Evolutionary conservation across 1,140 invertebrate genomes (phyloP).

Genomic region (Ridgeia piscesae): DNA sequence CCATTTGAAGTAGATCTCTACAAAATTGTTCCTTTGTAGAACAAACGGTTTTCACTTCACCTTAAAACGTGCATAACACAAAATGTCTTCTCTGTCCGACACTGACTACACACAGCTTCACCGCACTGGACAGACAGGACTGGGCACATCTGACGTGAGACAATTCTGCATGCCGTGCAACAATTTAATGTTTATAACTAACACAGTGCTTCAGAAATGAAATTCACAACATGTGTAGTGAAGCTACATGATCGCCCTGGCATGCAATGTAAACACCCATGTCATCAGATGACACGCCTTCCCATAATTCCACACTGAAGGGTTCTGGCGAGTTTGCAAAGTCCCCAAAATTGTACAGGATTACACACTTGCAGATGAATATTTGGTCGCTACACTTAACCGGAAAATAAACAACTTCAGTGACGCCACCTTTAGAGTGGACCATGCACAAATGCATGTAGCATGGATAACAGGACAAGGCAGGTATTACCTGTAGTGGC

Average conservation of each 20-base stretch:
- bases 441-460: too few relatives aligned
- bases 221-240: neutral
- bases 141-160: neutral
- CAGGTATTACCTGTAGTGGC: too few relatives aligned
- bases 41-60: neutral
- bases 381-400: too few relatives aligned
- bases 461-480: too few relatives aligned
- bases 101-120: neutral
- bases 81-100: neutral
- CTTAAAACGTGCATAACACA: neutral
- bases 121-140: neutral
- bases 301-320: too few relatives aligned
- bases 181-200: neutral
- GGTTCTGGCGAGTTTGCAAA: too few relatives aligned
- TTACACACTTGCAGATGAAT: too few relatives aligned
- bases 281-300: neutral
- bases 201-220: neutral
- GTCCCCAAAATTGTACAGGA: too few relatives aligned
- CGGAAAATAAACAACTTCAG: too few relatives aligned
- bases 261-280: neutral
- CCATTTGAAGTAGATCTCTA: neutral
- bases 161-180: too few relatives aligned
- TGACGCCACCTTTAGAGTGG: too few relatives aligned
- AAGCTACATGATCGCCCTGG: neutral
- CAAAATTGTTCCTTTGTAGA: neutral